Percentiles rank a stretch among this genome's conserved stretches.
These are phyloP conservation scores for Pocillopora meandrina DNA, from an alignment of 92 coral and sea anemone species.

Conservation along the genomic window DNA sequence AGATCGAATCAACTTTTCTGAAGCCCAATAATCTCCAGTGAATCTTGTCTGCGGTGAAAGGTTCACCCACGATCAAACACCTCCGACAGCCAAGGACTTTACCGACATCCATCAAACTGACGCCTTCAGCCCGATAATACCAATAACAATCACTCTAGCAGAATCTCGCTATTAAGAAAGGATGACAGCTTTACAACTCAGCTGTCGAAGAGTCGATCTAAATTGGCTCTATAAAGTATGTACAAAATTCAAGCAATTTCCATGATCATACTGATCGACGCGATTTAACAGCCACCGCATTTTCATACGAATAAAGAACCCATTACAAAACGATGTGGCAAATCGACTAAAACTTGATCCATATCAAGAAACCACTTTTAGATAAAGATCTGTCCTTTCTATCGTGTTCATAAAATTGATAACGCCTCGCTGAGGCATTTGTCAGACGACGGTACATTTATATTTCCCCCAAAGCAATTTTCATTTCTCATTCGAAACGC, in stretches of 20 bases:
- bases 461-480: slow-evolving; percentile 61
- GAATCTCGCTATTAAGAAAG: slow-evolving; percentile 63
- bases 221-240: slow-evolving; percentile 71
- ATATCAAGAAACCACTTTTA: slow-evolving; percentile 33
- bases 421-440: slow-evolving; percentile 38
- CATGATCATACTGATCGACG: slow-evolving; percentile 23
- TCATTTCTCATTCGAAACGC: slow-evolving; percentile 80
- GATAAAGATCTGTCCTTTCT: slow-evolving; percentile 51
- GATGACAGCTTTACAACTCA: slow-evolving; percentile 76
- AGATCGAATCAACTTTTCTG: slow-evolving; percentile 51
- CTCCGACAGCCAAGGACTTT: slow-evolving; percentile 35
- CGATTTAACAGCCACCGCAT: slow-evolving; percentile 15
- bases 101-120: slow-evolving; percentile 83
- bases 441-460: slow-evolving; percentile 51
- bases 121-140: slow-evolving; percentile 50
- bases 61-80: slow-evolving; percentile 57
- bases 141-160: slow-evolving; percentile 60
- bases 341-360: slow-evolving; percentile 23
- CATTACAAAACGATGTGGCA: not conserved
- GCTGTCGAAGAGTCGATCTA: slow-evolving; percentile 64
- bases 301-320: not conserved
- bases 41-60: slow-evolving; percentile 57
- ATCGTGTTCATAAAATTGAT: slow-evolving; percentile 50
- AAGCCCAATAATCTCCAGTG: slow-evolving; percentile 45
- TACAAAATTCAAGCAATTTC: slow-evolving; percentile 73